Percentiles rank a stretch among this genome's conserved stretches.
phyloP scores from a whole-genome alignment of 2,888 invertebrate species.

The Slavum lentiscoides region DNA sequence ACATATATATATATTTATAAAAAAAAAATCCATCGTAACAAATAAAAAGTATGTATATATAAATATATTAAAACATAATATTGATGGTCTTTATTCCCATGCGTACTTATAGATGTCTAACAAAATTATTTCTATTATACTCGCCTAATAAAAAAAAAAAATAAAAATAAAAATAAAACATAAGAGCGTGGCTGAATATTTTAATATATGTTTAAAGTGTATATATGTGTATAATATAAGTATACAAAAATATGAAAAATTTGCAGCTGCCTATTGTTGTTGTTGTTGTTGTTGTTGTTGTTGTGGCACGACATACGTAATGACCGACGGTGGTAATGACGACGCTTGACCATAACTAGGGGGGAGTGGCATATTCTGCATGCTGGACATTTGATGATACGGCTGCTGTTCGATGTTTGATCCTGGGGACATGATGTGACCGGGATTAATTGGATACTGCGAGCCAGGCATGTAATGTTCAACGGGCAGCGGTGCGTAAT shows the following conservation, averaged over 20 bases:
- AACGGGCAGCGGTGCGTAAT: conserved; percentile 19
- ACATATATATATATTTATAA: neutral
- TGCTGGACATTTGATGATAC: conserved; percentile 9
- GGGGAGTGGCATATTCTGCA: conserved; percentile 16
- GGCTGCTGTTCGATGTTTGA: conserved; percentile 19
- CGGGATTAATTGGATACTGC: conserved; percentile 38
- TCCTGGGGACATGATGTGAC: conserved; percentile 21
- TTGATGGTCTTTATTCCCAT: neutral
- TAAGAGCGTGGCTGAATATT: conserved; percentile 27
- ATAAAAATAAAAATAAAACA: conserved; percentile 12
- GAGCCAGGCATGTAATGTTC: conserved; percentile 41
- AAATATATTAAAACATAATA: neutral
- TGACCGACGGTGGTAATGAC: conserved; percentile 29
- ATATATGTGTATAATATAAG: too few species aligned
- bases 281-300: conserved; percentile 11
- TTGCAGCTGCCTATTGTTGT: neutral
- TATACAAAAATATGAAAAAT: too few species aligned
- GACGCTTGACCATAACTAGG: conserved; percentile 35
- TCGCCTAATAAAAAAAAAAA: neutral
- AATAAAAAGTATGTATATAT: conserved; percentile 8
- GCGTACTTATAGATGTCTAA: neutral
- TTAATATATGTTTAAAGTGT: neutral
- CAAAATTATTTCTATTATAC: neutral
- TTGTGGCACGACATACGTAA: conserved; percentile 27
- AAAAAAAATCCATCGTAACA: conserved; percentile 21